These are phyloP conservation scores for Diachasma alloeum DNA, from an alignment of 1,140 invertebrate genomes.

Conservation along the genomic window DNA sequence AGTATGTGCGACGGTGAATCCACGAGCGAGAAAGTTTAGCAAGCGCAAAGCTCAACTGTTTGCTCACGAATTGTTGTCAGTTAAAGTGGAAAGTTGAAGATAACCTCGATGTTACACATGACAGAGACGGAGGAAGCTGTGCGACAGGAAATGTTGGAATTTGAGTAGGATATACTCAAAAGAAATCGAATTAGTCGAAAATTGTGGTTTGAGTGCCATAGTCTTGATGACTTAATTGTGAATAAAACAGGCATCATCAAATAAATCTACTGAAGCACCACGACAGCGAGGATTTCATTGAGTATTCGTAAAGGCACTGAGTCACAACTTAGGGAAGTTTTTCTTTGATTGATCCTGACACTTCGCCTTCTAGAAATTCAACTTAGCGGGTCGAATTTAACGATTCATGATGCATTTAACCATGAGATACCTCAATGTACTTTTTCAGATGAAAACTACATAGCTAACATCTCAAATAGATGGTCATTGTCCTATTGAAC, in stretches of 20 bases:
- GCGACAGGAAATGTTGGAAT: neutral
- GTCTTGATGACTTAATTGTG: no score
- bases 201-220: no score
- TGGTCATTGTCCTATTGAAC: neutral
- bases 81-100: conserved; percentile 61
- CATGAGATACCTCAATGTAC: neutral
- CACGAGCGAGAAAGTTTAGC: conserved; percentile 39
- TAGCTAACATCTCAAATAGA: neutral
- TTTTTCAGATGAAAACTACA: no score
- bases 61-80: conserved; percentile 57
- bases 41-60: conserved; percentile 55
- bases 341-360: no score
- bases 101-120: conserved; percentile 40
- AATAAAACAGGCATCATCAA: no score
- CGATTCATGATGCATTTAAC: neutral
- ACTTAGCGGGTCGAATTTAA: no score
- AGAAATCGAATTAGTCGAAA: neutral
- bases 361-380: no score
- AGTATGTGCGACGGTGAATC: neutral
- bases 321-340: no score
- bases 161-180: neutral
- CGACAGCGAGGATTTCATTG: no score
- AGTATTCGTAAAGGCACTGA: no score
- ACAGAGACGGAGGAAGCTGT: neutral
- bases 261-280: no score